Evolutionary conservation across 2,888 invertebrate species (phyloP), one percentile per base, ranked within the genome.

Genomic region (Netelia inedita): DNA sequence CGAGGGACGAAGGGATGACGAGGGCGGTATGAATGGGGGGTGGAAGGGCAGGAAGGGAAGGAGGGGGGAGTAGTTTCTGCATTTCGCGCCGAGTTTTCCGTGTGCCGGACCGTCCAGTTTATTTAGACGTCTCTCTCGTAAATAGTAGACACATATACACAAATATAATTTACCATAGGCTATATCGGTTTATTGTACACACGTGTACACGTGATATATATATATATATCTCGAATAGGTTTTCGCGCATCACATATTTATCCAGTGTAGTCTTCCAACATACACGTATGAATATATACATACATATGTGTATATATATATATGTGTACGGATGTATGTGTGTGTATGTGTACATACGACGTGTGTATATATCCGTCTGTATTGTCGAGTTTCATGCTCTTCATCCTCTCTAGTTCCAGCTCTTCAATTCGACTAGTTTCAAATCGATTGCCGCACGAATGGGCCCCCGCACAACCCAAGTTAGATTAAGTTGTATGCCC

Each of bases 401-500:
- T 71, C 71, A 66, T 73, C 59, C 82, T 75, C 59, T 28, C 46
- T 14, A 57, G 72, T 82, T 68, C 85, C 71, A 82, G 50, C 76
- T 78, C 72, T 75, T 82, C 82, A 59, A 85, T 85, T 85, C 85
- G 85, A 82, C 79, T 85, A 79, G 85, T 85, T 82, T 74, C 61
- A 79, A 85, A 82, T 82, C 85, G 85, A 85, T 85, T 85, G 82
- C 85, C 66, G 85, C 85, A 85, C 85, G 85, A 82, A 86, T 83
- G 83, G 78, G 82, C 79, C 79, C 76, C 72, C 72, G 79, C 82
- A 83, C 82, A 28, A 85, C 75, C 84, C 85, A 91, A 91, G 87
- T 90, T 91, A 89, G 89, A 90, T 91, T 90, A 90, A 90, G 89
- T 90, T 90, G 89, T 89, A 87, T 87, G 87, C 85, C 86, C 86